Conservation (phyloP, 1,140 invertebrate species). For the Lucilia cuprina region DNA sequence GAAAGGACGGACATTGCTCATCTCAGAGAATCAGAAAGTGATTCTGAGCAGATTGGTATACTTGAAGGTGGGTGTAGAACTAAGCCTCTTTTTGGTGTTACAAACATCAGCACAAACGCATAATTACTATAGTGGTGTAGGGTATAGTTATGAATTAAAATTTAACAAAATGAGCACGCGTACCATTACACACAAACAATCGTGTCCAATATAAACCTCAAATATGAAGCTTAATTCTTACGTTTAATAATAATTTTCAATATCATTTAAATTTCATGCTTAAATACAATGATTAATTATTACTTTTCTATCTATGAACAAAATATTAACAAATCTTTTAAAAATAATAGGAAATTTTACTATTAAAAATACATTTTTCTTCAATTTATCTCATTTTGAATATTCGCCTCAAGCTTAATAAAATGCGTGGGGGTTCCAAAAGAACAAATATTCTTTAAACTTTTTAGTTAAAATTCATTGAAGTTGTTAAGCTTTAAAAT, state of each 20-base stretch:
- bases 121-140: no score
- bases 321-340: neutral
- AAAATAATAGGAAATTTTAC: neutral
- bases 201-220: no score
- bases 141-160: neutral
- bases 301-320: neutral
- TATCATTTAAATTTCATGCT: constrained; percentile 7
- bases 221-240: neutral
- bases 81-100: no score
- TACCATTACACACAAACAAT: no score
- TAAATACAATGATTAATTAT: constrained; percentile 21
- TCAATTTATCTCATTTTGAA: neutral
- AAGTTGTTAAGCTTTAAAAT: neutral
- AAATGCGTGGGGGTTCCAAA: constrained; percentile 15
- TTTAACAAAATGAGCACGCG: neutral
- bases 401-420: neutral
- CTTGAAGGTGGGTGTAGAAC: no score
- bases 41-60: no score
- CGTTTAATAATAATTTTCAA: neutral
- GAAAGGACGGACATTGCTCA: no score
- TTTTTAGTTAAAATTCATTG: constrained; percentile 17
- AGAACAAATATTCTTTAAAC: neutral
- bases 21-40: no score
- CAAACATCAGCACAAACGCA: no score
- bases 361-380: neutral